Evolutionary conservation across 1,140 invertebrate species (phyloP).

Genomic region (Eueides isabella): DNA sequence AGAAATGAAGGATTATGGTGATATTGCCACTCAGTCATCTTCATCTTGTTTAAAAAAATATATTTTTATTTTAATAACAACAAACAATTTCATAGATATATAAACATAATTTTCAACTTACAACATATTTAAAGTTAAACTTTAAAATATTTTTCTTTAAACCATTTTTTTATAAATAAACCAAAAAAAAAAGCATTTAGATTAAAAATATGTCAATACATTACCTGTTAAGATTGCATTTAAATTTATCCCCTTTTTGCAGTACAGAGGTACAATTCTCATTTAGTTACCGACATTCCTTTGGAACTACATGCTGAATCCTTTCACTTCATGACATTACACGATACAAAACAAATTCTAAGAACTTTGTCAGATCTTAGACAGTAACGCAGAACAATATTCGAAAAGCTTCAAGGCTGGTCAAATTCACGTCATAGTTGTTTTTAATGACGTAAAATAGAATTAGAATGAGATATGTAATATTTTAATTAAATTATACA

Average conservation of each 20-base stretch:
- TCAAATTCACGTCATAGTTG: background rate
- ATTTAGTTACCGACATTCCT: slow-evolving; percentile 47
- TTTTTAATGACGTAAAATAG: background rate
- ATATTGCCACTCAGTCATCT: too few relatives aligned
- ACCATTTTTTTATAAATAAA: background rate
- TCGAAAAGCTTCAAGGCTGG: slow-evolving; percentile 38
- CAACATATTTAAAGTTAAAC: too few relatives aligned
- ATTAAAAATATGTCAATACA: background rate
- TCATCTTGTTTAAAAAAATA: too few relatives aligned
- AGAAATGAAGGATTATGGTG: background rate
- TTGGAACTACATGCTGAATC: slow-evolving; percentile 41
- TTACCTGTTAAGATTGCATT: background rate
- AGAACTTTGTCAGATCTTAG: slow-evolving; percentile 40
- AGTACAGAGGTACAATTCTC: background rate
- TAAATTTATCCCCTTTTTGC: background rate
- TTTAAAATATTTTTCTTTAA: too few relatives aligned
- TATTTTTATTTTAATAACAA: too few relatives aligned
- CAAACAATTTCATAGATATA: too few relatives aligned
- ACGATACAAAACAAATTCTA: slow-evolving; percentile 53
- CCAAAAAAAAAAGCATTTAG: background rate
- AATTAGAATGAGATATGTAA: too few relatives aligned
- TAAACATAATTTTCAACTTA: too few relatives aligned
- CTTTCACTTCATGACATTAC: slow-evolving; percentile 63
- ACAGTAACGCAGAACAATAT: slow-evolving; percentile 22
- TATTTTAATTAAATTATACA: too few relatives aligned